Base-by-base conservation (phyloP, 2,888 invertebrate species). In the Eilema sororculum region DNA sequence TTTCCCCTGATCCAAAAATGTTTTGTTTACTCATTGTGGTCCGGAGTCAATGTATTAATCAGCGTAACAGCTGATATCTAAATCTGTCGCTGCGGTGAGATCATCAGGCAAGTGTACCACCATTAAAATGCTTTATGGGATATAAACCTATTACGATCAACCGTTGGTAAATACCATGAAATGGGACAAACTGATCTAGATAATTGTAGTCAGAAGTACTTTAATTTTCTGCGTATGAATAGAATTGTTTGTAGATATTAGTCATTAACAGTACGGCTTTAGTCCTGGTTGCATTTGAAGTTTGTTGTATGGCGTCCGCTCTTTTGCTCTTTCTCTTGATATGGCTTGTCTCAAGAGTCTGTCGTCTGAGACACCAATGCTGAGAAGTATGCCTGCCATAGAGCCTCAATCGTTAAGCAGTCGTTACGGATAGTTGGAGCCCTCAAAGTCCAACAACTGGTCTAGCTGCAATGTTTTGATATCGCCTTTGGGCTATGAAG, bases 11-110 rank as follows among this genome's bases (percentile, higher is more conserved):
- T 79, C 56, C 30, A 67, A 73, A 71, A 69, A 28, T 25, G 46
- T 63, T 65, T 66, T 74, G 68, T 77, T 78, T 81, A 80, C 79
- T 79, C 80, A 83, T 80, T 75, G 76, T 79, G 78, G 81, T 76
- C 69, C 77, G 59, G 71, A 75, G 77, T 75, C 76, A 76, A 78
- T 78, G 84, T 65, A 78, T 83, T 86, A 78, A 83, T 85, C 83
- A 81, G 77, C 75, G 63, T 75, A 85, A 82, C 90, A 89, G 89
- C 88, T 89, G 89, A 86, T 82, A 82, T 87, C 89, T 90, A 89
- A 89, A 86, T 89, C 84, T 80, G 89, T 86, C 82, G 77, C 75
- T 62, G 75, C 70, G 60, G 68, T 90, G 90, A 90, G 87, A 87
- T 90, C 90, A 89, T 82, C 80, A 67, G 41, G 30, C 69, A 67